Conservation (phyloP, 2,888 invertebrate species). For the Morpho helenor region DNA sequence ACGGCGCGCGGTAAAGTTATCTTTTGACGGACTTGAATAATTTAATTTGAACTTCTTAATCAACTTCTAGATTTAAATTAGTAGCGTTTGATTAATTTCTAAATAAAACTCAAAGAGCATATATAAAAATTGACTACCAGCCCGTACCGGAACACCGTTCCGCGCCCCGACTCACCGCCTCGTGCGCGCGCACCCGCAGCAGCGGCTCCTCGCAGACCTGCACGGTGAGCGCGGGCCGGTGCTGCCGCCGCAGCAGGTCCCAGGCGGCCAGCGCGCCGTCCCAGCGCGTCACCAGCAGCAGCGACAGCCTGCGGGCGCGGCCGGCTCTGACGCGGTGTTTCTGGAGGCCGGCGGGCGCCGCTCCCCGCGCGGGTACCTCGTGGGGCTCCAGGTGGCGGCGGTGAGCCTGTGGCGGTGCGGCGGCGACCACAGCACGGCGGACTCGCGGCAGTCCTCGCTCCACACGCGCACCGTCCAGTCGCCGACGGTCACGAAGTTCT, state of each 20-base stretch:
- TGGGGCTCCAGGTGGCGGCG: conserved; percentile 91
- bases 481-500: conserved; percentile 95
- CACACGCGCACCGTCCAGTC: conserved; percentile 96
- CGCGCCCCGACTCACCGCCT: conserved; percentile 35
- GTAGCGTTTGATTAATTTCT: too few relatives aligned
- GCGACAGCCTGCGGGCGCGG: conserved; percentile 81
- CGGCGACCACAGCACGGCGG: conserved; percentile 93
- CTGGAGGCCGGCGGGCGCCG: neutral
- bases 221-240: conserved; percentile 84
- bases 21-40: too few relatives aligned
- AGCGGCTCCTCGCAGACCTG: conserved; percentile 68
- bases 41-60: too few relatives aligned
- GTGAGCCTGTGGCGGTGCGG: conserved; percentile 82
- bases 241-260: conserved; percentile 92
- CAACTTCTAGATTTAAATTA: too few relatives aligned
- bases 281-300: conserved; percentile 88
- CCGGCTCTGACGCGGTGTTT: too few relatives aligned
- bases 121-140: too few relatives aligned
- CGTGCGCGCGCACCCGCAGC: conserved; percentile 64
- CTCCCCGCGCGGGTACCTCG: conserved; percentile 62
- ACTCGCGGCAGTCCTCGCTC: conserved; percentile 96
- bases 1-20: too few relatives aligned
- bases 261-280: conserved; percentile 91
- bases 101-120: too few relatives aligned
- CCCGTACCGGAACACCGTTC: too few relatives aligned